phyloP scores from a whole-genome alignment of 1,140 invertebrate genomes.

The Probaryconus sp. region DNA sequence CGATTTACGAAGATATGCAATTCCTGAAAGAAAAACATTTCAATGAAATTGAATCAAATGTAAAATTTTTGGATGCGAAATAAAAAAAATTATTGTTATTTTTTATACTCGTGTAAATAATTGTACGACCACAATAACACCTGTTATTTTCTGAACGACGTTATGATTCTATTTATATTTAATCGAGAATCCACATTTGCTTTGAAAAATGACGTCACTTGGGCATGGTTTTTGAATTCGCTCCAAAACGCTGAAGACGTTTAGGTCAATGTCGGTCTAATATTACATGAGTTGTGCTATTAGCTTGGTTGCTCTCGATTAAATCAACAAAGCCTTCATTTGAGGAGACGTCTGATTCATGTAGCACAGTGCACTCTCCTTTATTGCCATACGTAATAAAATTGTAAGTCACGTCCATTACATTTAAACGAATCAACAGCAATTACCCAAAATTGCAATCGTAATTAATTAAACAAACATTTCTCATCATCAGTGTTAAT shows the following conservation, averaged over 20 bases:
- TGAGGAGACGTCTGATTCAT: constrained; percentile 9
- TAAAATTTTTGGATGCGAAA: too few species aligned
- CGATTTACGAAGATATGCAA: too few species aligned
- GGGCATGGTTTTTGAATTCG: constrained; percentile 59
- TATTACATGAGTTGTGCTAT: constrained; percentile 43
- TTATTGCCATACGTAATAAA: too few species aligned
- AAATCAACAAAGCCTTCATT: constrained; percentile 12
- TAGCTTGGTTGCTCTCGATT: constrained; percentile 23
- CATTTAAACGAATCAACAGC: too few species aligned
- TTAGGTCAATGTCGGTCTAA: constrained; percentile 69
- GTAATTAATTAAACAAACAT: too few species aligned
- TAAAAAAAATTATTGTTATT: too few species aligned
- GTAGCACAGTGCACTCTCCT: background rate
- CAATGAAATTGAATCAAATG: too few species aligned
- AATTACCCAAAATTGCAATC: too few species aligned
- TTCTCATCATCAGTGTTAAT: too few species aligned
- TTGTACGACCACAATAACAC: constrained; percentile 10
- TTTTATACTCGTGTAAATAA: background rate
- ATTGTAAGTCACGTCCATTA: background rate
- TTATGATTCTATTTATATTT: constrained; percentile 38
- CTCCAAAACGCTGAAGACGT: constrained; percentile 59
- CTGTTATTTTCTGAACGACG: constrained; percentile 37
- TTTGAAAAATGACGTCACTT: constrained; percentile 48
- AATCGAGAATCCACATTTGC: constrained; percentile 9
- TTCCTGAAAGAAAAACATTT: too few species aligned